Conservation (phyloP, 2,888 invertebrate genomes). For the Drosophila barbarae region DNA sequence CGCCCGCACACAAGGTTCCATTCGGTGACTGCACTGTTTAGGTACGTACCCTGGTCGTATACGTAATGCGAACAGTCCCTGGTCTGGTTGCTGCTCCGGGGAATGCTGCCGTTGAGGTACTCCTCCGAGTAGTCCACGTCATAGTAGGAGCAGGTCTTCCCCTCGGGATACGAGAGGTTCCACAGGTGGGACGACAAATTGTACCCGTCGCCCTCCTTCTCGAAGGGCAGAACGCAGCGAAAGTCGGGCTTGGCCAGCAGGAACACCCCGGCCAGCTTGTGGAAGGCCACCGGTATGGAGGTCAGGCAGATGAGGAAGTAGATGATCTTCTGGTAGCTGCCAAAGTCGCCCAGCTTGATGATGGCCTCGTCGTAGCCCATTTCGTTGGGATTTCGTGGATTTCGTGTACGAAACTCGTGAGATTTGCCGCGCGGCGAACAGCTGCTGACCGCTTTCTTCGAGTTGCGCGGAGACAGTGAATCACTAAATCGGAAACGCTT, state of each 20-base stretch:
- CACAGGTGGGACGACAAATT: slow-evolving; percentile 79
- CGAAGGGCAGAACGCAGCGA: slow-evolving; percentile 83
- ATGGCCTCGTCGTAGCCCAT: slow-evolving; percentile 88
- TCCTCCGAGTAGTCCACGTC: slow-evolving; percentile 78
- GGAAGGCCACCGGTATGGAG: slow-evolving; percentile 86
- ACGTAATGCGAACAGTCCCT: slow-evolving; percentile 82
- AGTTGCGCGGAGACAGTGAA: slow-evolving; percentile 26
- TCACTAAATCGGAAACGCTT: slow-evolving; percentile 22
- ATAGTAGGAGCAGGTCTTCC: slow-evolving; percentile 81
- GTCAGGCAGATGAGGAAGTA: slow-evolving; percentile 86
- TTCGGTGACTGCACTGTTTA: slow-evolving; percentile 85
- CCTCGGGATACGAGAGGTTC: slow-evolving; percentile 82
- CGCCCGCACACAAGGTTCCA: slow-evolving; percentile 85
- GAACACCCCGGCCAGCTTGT: slow-evolving; percentile 87
- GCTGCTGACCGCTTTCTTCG: slow-evolving; percentile 20
- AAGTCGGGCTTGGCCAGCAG: slow-evolving; percentile 84
- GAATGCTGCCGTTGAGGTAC: slow-evolving; percentile 69
- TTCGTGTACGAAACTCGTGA: background rate
- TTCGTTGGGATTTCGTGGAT: background rate
- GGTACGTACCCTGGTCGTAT: slow-evolving; percentile 83
- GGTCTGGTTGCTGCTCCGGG: slow-evolving; percentile 60
- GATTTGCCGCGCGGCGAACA: slow-evolving; percentile 16
- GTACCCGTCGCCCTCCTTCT: slow-evolving; percentile 79
- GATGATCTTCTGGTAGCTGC: slow-evolving; percentile 85
- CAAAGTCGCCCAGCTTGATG: slow-evolving; percentile 85